These are phyloP conservation scores for Dichetophora obliterata DNA, from an alignment of 2,888 invertebrate genomes.

Conservation along the genomic window DNA sequence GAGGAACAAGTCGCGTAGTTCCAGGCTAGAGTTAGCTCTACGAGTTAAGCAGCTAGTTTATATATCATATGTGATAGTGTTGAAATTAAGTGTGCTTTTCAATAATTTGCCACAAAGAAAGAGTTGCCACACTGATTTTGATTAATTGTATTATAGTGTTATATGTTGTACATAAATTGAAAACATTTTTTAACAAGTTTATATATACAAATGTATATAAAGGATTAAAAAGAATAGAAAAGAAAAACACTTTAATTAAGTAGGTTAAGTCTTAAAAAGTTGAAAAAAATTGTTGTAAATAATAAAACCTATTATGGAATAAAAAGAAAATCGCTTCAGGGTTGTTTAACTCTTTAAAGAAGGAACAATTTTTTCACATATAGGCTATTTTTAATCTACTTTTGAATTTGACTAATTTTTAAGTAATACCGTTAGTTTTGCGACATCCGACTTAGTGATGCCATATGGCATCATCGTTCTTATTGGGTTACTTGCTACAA, in stretches of 20 bases:
- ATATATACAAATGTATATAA: neutral
- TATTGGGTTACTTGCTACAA: no score
- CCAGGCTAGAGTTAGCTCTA: neutral
- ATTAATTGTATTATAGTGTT: neutral
- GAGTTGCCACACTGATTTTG: conserved; percentile 22
- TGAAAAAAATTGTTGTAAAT: neutral
- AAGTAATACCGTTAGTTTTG: no score
- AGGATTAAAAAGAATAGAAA: neutral
- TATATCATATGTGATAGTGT: conserved; percentile 35
- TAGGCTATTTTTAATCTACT: no score
- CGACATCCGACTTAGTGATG: no score
- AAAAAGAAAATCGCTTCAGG: neutral
- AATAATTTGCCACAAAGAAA: neutral
- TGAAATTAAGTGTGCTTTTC: conserved; percentile 8
- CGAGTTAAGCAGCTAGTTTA: neutral
- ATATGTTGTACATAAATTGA: neutral
- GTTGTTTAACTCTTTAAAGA: neutral
- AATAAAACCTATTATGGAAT: neutral
- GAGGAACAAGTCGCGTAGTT: conserved; percentile 53
- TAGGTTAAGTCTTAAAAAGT: neutral
- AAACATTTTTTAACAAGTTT: neutral
- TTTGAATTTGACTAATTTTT: no score
- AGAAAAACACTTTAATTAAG: neutral
- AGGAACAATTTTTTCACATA: no score
- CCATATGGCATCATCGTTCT: no score